phyloP scores from a whole-genome alignment of 2,113 vertebrate genomes.

The Lophius piscatorius region DNA sequence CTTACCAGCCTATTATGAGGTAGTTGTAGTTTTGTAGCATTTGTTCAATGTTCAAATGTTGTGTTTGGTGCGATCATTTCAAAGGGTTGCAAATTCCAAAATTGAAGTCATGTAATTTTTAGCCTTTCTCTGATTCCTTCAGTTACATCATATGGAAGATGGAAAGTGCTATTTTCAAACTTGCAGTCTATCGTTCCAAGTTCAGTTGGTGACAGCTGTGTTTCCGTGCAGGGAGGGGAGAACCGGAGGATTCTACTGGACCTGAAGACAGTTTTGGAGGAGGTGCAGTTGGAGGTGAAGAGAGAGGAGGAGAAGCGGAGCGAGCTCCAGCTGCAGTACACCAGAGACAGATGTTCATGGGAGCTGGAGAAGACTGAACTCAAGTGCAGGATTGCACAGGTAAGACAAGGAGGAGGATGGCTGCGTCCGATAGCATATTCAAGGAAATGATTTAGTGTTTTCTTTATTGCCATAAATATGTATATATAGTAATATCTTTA shows the following conservation, averaged over 20 bases:
- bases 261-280: slow-evolving; percentile 77
- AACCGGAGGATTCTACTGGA: slow-evolving; percentile 76
- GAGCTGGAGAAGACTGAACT: slow-evolving; percentile 80
- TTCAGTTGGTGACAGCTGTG: slow-evolving; percentile 12
- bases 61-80: neutral
- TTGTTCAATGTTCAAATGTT: neutral
- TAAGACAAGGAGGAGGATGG: slow-evolving; percentile 25
- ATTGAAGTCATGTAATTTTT: too few species aligned
- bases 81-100: neutral
- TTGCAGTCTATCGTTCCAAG: neutral
- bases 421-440: too few species aligned
- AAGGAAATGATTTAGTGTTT: too few species aligned
- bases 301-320: slow-evolving; percentile 76
- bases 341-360: slow-evolving; percentile 77
- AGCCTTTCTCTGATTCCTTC: neutral
- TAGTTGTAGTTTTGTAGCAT: neutral
- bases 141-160: neutral
- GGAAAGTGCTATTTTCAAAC: neutral
- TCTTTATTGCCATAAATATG: neutral
- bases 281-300: slow-evolving; percentile 77
- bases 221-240: slow-evolving; percentile 72
- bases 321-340: slow-evolving; percentile 79
- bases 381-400: slow-evolving; percentile 78
- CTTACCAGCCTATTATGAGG: neutral
- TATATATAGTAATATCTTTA: too few species aligned